These are phyloP conservation scores for Anableps anableps DNA, from an alignment of 2,797 vertebrate genomes.

Conservation along the genomic window DNA sequence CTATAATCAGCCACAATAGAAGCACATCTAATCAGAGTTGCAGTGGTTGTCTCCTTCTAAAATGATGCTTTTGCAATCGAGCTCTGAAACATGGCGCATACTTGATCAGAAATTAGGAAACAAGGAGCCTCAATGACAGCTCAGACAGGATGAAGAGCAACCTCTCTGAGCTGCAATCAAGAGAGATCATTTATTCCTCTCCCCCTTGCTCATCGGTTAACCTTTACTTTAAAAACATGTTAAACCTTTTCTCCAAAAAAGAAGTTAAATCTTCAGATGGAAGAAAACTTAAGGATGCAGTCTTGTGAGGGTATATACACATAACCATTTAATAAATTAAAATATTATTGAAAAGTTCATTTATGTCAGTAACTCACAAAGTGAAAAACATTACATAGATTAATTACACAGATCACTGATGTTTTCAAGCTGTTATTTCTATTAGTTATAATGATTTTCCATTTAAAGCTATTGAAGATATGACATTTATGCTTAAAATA, in stretches of 20 bases:
- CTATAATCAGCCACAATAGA: not conserved
- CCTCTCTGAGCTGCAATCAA: not conserved
- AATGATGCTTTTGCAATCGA: not conserved
- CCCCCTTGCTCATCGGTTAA: not conserved
- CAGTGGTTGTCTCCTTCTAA: slow-evolving; percentile 7
- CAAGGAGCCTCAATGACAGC: not conserved
- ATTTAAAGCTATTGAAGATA: too few relatives aligned
- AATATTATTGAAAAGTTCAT: not conserved
- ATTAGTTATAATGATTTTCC: not conserved
- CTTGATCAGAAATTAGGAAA: not conserved
- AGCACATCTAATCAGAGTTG: slow-evolving; percentile 6
- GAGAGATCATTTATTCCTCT: not conserved
- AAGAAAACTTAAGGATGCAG: not conserved
- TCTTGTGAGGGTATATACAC: not conserved
- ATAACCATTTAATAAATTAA: not conserved
- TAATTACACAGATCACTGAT: not conserved
- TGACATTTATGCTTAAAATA: too few relatives aligned
- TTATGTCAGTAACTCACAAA: too few relatives aligned
- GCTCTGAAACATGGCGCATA: not conserved
- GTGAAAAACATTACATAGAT: not conserved
- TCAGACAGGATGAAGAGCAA: not conserved
- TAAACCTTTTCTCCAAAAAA: not conserved
- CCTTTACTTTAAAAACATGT: not conserved
- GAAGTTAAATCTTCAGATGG: not conserved
- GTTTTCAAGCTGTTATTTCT: not conserved